Conservation (phyloP, 2,888 invertebrate genomes). For the Lycocerus yunnanus region DNA sequence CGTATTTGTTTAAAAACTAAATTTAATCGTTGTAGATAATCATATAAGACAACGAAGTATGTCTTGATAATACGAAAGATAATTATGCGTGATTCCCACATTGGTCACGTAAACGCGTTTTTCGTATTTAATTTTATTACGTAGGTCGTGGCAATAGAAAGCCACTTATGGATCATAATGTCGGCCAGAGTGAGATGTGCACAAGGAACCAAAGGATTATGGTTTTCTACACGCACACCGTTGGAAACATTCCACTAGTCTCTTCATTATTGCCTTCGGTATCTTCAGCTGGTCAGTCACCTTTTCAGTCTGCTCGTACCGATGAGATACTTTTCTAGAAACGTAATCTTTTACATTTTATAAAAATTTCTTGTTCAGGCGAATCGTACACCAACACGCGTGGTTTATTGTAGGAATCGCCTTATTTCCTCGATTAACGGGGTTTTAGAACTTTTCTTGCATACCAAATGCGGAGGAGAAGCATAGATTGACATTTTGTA, state of each 20-base stretch:
- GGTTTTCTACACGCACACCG: slow-evolving; percentile 29
- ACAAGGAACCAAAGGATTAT: slow-evolving; percentile 15
- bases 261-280: slow-evolving; percentile 34
- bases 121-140: slow-evolving; percentile 5
- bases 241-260: slow-evolving; percentile 38
- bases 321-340: slow-evolving; percentile 16
- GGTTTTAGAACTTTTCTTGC: neutral
- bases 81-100: slow-evolving; percentile 34
- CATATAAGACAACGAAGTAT: neutral
- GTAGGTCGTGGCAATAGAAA: neutral
- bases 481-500: neutral
- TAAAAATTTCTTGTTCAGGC: neutral
- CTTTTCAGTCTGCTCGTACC: slow-evolving; percentile 34
- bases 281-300: slow-evolving; percentile 38
- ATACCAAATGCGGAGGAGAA: neutral
- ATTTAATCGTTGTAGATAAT: neutral
- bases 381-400: neutral
- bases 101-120: slow-evolving; percentile 26
- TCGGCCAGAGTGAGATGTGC: slow-evolving; percentile 12
- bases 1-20: neutral
- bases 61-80: slow-evolving; percentile 17
- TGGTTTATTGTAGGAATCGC: neutral
- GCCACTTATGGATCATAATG: neutral
- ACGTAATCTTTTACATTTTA: neutral
- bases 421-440: no score